A percentile compares a stretch with the other conserved stretches of the same genome.
Evolutionary conservation across 1,140 invertebrate species (phyloP).

Genomic region (Leptoteleia sp.): DNA sequence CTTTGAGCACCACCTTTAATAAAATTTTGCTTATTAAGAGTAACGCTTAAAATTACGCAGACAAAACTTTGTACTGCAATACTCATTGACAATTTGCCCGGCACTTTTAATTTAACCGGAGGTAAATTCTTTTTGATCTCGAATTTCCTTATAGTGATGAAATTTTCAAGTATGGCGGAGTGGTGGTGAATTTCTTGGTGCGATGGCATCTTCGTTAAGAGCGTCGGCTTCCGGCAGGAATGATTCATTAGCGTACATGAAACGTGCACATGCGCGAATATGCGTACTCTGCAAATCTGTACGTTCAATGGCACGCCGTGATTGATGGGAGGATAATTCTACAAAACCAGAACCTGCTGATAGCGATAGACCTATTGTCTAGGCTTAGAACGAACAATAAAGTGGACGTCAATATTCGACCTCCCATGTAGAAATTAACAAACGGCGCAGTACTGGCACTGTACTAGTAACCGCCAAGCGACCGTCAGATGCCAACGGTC

Average conservation of each 20-base stretch:
- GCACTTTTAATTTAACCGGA: constrained; percentile 7
- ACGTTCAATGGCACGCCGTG: constrained; percentile 54
- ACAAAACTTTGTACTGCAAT: no score
- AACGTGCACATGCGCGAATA: constrained; percentile 57
- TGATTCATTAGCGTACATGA: constrained; percentile 63
- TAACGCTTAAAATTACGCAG: no score
- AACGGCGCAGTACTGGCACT: no score
- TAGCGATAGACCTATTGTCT: constrained; percentile 35
- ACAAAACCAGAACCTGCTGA: constrained; percentile 47
- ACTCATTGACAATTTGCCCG: background rate
- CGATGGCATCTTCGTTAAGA: constrained; percentile 63
- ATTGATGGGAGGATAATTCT: constrained; percentile 63
- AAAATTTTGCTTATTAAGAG: no score
- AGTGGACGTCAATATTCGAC: constrained; percentile 11
- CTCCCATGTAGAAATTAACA: no score
- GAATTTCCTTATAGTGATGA: constrained; percentile 13
- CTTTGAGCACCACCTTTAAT: no score
- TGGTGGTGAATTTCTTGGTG: constrained; percentile 44
- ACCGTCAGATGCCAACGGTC: no score
- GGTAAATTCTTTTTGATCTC: constrained; percentile 16
- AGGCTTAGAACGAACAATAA: constrained; percentile 25
- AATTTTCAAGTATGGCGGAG: constrained; percentile 35
- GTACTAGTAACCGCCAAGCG: no score
- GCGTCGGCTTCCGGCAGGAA: constrained; percentile 55
- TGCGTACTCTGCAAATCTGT: constrained; percentile 48